Conservation (phyloP, 2,888 invertebrate species). For the Drosophila atroscutellata region DNA sequence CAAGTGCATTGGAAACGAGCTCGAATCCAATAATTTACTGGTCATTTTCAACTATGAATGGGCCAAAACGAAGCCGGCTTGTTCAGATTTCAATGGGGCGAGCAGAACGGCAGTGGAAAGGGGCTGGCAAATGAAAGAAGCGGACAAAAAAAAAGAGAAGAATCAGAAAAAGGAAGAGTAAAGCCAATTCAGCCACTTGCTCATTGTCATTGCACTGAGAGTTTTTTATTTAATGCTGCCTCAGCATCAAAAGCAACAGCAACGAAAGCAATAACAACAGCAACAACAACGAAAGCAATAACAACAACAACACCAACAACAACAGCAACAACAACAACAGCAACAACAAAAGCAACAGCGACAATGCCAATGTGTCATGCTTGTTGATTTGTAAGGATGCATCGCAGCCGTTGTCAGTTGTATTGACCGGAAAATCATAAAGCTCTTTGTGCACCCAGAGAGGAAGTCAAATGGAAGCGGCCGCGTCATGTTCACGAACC, state of each 20-base stretch:
- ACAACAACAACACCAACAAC: conserved; percentile 24
- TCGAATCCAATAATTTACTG: conserved; percentile 60
- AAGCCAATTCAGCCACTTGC: conserved; percentile 44
- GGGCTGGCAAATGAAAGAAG: background rate
- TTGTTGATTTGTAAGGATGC: conserved; percentile 81
- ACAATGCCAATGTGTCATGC: conserved; percentile 77
- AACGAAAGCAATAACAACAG: conserved; percentile 30
- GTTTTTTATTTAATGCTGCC: conserved; percentile 65
- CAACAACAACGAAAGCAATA: conserved; percentile 14
- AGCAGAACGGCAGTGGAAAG: conserved; percentile 1
- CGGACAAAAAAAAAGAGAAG: background rate
- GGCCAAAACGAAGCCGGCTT: conserved; percentile 30
- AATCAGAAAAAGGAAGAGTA: conserved; percentile 16
- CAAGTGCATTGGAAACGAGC: conserved; percentile 18
- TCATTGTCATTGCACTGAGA: conserved; percentile 52
- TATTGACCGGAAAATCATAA: conserved; percentile 82
- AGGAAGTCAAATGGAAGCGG: conserved; percentile 59
- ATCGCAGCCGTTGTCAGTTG: conserved; percentile 62
- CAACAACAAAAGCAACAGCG: conserved; percentile 14
- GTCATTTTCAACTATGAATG: conserved; percentile 45
- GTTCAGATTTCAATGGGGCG: conserved; percentile 32
- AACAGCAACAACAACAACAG: conserved; percentile 34
- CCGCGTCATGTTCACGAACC: conserved; percentile 53
- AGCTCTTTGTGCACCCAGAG: conserved; percentile 69
- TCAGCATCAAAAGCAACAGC: conserved; percentile 49